Evolutionary conservation across 2,797 vertebrate genomes (phyloP), one percentile per base, ranked within the genome.

Genomic region (Holocentrus rufus): DNA sequence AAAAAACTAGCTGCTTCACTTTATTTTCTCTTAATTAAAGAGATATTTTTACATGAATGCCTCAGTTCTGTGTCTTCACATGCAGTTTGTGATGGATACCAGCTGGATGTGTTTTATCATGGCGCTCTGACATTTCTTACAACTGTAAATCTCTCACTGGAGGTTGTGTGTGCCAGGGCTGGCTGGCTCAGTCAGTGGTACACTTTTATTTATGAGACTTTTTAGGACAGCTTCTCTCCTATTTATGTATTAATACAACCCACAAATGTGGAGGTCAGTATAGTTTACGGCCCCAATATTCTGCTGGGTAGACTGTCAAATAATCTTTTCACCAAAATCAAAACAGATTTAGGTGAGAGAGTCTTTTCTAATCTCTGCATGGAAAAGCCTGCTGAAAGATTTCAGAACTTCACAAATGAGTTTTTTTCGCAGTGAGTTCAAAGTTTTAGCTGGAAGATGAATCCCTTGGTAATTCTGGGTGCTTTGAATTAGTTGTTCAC

Each of bases 401-500:
- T 71, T 74, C 27, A 81, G 4, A 87, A 82, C 75, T 81, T 83
- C 54, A 18, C 72, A 54, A 87, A 83, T 80, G 76, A 78, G 62
- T 80, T 84, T 76, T 69, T 83, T 65, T 74, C 74, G 25, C 25
- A 1, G 11, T 76, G 59, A 84, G 59, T 82, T 88, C 76, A 82
- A 85, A 85, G 77, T 58, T 46, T 78, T 73, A 65, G 76, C 54
- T 64, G 77, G 76, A 81, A 85, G 55, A 77, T 58, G 57, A 72
- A 81, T 72, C 85, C 79, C 79, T 11, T 65, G 87, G 81, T 82
- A 36, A 89, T 74, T 18, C 31, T 0, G 31, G 55, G 69, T 46
- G 80, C 84, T 85, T 87, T 81, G 79, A 89, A 85, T 87, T 81
- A 84, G 75, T 53, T 81, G 88, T 81, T 80, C 72, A 84, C 76